Evolutionary conservation across 2,113 vertebrate genomes (phyloP), one percentile per base, ranked within the genome.

Genomic region (Candoia aspera): DNA sequence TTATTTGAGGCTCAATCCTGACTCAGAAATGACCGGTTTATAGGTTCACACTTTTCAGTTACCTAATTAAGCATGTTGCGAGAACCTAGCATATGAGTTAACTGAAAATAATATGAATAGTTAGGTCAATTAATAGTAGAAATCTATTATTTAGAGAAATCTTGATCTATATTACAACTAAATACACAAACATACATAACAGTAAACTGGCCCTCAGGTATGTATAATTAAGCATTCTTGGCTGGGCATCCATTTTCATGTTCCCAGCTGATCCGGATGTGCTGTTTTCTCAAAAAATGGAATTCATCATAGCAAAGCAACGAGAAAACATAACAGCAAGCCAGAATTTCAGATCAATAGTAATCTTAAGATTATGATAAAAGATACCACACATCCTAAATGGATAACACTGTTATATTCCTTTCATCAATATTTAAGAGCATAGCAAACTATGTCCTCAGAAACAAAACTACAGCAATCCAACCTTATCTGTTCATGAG

Each of bases 291-390:
- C 96, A 97, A 95, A 97, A 94, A 87, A 87, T 93, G 19, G 15
- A 93, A 96, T 96, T 94, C 95, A 95, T 98, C 97, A 97, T 92
- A 97, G 96, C 94, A 97, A 97, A 96, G 96, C 97, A 96, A 93
- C 94, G 95, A 97, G 96, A 97, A 94, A 97, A 95, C 95, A 96
- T 93, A 96, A 97, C 58, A 91, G 90, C 89, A 91, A 96, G 96
- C 96, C 94, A 97, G 96, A 97, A 97, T 96, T 96, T 94, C 96
- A 97, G 94, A 92, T 93, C 96, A 58, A 96, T 94, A 96, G 97
- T 92, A 94, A 95, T 95, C 89, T 93, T 29, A 96, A 95, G 93
- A 95, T 96, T 95, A 90, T 94, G 95, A 96, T 88, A 96, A 95
- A 97, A 95, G 95, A 94, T 97, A 96, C 94, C 96, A 95, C 91